Base-by-base conservation (phyloP, 2,888 invertebrate species). In the Thereva nobilitata region DNA sequence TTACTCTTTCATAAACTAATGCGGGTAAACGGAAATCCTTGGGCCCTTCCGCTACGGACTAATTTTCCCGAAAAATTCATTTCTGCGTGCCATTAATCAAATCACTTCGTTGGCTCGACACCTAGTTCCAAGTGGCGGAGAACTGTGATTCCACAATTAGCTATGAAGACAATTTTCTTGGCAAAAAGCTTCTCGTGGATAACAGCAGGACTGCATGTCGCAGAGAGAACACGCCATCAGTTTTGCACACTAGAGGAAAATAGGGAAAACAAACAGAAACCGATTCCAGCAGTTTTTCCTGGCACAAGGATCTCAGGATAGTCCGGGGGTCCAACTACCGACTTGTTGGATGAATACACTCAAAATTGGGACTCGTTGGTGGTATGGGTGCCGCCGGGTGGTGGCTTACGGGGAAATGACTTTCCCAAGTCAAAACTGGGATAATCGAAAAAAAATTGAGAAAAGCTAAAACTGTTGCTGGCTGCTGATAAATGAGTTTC, bases 41-140 rank as follows among this genome's bases (percentile, higher is more conserved):
- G 6, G 41, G 23, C 8, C 40, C 40, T 55, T 38, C 23, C 55
- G 40, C 41, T 55, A 12, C 10, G 23, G 12, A 40, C 40, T 40
- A 5, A 12, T 9, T 35, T 44, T n/a, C 56, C 47, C 47, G 45
- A 45, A 35, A 59, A 59, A 47, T 59, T 35, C 47, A 59, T 59
- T 37, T 59, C 49, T 61, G 61, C 61, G 61, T 61, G 61, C 50
- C 40, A 61, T 61, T 61, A 61, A 61, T 61, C 61, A 61, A 61
- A 61, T 40, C 61, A 38, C 61, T 50, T 50, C 41, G 61, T 61
- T 41, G 61, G 50, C 61, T 61, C 50, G 40, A 40, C 50, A 40
- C 49, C 61, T 40, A 50, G 38, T 9, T 61, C 40, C 50, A 50
- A 50, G 41, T 61, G 50, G 61, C 57, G 47, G 47, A 59, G 47